Evolutionary conservation across 2,113 vertebrate species (phyloP).

Genomic region (Apeltes quadracus): DNA sequence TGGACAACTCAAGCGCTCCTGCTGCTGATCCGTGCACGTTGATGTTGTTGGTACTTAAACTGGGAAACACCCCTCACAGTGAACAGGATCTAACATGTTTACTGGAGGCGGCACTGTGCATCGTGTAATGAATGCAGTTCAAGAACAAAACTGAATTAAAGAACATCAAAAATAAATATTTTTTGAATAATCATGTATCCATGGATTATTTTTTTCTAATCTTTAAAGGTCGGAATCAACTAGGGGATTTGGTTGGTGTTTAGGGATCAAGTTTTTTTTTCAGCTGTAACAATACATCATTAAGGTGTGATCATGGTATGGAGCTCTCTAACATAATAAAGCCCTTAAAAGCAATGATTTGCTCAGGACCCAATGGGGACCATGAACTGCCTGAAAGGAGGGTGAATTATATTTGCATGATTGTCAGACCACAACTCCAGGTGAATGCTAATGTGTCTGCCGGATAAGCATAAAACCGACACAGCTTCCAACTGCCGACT

Average conservation of each 20-base stretch:
- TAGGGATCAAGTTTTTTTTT: not conserved
- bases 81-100: constrained; percentile 47
- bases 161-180: not conserved
- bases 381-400: not conserved
- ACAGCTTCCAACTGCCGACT: too few species aligned
- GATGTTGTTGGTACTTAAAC: constrained; percentile 8
- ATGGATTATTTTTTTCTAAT: not conserved
- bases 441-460: not conserved
- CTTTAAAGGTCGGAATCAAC: not conserved
- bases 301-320: not conserved
- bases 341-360: too few species aligned
- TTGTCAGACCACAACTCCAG: not conserved
- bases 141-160: not conserved
- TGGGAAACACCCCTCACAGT: constrained; percentile 47
- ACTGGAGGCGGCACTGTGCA: constrained; percentile 21
- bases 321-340: too few species aligned
- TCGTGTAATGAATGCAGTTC: not conserved
- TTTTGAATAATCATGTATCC: not conserved
- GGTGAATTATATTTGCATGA: not conserved
- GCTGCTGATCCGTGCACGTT: constrained; percentile 25
- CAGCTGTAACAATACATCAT: not conserved
- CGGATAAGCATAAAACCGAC: not conserved
- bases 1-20: constrained; percentile 32
- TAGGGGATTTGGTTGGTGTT: not conserved
- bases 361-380: not conserved